Evolutionary conservation across 2,797 vertebrate genomes (phyloP).

Genomic region (Setipinna tenuifilis): DNA sequence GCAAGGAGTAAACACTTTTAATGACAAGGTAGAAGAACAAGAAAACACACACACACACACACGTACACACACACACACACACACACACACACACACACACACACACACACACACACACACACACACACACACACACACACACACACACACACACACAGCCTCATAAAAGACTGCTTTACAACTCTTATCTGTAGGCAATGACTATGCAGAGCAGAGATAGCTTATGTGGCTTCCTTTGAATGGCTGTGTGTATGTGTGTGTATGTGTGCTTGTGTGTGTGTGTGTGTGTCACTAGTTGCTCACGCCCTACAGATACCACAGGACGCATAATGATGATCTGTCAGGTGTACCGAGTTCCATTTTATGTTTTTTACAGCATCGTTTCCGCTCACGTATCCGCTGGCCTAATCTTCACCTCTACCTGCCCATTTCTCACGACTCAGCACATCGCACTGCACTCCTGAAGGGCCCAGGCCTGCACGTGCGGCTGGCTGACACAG

Average conservation of each 20-base stretch:
- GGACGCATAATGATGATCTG: not conserved
- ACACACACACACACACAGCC: not conserved
- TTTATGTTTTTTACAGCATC: not conserved
- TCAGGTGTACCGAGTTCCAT: not conserved
- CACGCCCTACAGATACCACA: not conserved
- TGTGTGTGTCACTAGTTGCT: not conserved
- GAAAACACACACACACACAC: not conserved
- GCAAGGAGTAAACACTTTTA: conserved; percentile 31
- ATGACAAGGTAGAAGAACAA: conserved; percentile 40
- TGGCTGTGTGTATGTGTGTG: not conserved
- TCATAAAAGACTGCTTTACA: not conserved
- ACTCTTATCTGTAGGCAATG: conserved; percentile 14
- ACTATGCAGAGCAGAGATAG: not conserved
- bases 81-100: not conserved
- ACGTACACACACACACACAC: conserved; percentile 16
- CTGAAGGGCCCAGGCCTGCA: not conserved
- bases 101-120: not conserved
- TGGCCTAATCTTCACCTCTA: not conserved
- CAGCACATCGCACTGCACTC: not conserved
- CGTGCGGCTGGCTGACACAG: not conserved
- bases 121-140: too few relatives aligned
- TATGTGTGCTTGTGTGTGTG: not conserved
- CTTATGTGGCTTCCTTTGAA: not conserved
- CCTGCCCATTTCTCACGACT: not conserved
- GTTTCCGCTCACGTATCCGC: not conserved